Evolutionary conservation across 2,888 invertebrate species (phyloP).

Genomic region (Macrosiphum euphorbiae): DNA sequence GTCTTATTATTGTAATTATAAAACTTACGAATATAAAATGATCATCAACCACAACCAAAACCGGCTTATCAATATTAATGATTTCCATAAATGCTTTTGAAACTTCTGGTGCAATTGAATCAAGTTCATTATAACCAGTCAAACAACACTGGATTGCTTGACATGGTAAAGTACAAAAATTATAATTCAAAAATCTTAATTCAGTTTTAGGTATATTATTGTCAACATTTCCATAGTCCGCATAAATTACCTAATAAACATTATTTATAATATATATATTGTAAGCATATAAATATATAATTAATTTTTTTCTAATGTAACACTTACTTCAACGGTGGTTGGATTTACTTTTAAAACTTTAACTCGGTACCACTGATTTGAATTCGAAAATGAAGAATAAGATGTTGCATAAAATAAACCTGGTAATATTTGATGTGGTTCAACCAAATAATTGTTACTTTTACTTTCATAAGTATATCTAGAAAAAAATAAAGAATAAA

Average conservation of each 20-base stretch:
- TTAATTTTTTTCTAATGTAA: not conserved
- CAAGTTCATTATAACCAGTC: slow-evolving; percentile 40
- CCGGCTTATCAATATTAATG: not conserved
- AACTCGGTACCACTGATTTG: slow-evolving; percentile 44
- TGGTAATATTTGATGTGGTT: not conserved
- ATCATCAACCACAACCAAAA: slow-evolving; percentile 20
- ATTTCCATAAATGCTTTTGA: slow-evolving; percentile 21
- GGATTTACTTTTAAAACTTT: slow-evolving; percentile 29
- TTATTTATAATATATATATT: not conserved
- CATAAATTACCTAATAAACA: slow-evolving; percentile 49
- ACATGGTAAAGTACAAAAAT: slow-evolving; percentile 28
- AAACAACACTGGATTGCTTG: slow-evolving; percentile 59
- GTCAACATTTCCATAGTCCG: slow-evolving; percentile 35
- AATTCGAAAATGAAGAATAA: not conserved
- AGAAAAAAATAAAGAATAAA: not conserved
- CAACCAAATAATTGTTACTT: not conserved
- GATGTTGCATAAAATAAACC: slow-evolving; percentile 12
- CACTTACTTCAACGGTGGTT: slow-evolving; percentile 23
- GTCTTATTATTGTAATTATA: not conserved
- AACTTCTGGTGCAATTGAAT: not conserved
- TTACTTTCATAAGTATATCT: not conserved
- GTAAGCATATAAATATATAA: not conserved
- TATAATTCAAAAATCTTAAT: not conserved
- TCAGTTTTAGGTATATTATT: slow-evolving; percentile 39
- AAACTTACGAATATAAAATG: slow-evolving; percentile 41